Evolutionary conservation across 2,888 invertebrate genomes (phyloP).

Genomic region (Eustalomyia histrio): DNA sequence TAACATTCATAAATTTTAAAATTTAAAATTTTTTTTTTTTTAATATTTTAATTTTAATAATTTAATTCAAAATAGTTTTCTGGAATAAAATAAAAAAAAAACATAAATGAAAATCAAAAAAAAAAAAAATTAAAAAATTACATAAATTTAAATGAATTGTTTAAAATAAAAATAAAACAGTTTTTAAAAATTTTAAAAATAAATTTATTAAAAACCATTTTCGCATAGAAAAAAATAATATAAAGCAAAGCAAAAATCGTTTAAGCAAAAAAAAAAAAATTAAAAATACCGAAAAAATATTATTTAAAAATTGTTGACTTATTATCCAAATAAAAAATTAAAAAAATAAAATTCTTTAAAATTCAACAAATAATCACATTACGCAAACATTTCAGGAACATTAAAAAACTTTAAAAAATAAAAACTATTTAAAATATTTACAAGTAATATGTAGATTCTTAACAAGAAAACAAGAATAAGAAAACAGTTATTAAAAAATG

Average conservation of each 20-base stretch:
- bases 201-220: too few relatives aligned
- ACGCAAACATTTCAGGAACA: conserved; percentile 6
- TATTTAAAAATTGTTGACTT: background rate
- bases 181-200: too few relatives aligned
- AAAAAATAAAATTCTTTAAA: background rate
- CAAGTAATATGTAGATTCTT: background rate
- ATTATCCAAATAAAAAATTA: background rate
- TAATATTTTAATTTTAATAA: too few relatives aligned
- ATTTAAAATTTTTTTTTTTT: too few relatives aligned
- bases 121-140: too few relatives aligned
- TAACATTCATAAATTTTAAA: too few relatives aligned
- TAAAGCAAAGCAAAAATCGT: background rate
- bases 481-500: background rate
- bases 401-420: conserved; percentile 2
- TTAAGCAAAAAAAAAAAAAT: background rate
- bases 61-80: too few relatives aligned
- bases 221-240: conserved; percentile 1
- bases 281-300: too few relatives aligned
- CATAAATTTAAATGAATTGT: too few relatives aligned
- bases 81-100: too few relatives aligned
- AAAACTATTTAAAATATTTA: conserved; percentile 1
- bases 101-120: too few relatives aligned
- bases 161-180: too few relatives aligned
- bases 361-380: conserved; percentile 24
- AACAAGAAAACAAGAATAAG: conserved; percentile 20